phyloP scores from a whole-genome alignment of 2,888 invertebrate genomes.

The Ganaspis brasiliensis region DNA sequence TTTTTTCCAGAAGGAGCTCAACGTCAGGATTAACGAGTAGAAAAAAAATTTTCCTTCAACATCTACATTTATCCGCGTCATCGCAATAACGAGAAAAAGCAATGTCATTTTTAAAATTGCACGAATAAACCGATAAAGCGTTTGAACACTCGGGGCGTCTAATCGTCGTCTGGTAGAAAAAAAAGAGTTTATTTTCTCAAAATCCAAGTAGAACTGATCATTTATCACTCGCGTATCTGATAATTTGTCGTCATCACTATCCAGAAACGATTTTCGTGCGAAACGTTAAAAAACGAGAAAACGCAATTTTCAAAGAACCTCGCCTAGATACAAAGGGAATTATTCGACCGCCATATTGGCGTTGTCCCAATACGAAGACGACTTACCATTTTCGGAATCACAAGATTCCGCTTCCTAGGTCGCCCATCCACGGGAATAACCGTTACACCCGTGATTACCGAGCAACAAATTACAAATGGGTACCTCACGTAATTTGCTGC shows the following conservation, averaged over 20 bases:
- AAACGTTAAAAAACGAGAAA: background rate
- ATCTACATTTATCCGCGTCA: conserved; percentile 3
- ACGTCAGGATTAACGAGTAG: conserved; percentile 37
- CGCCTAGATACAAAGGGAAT: conserved; percentile 72
- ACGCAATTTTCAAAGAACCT: conserved; percentile 6
- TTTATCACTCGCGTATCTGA: conserved; percentile 4
- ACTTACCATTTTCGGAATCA: conserved; percentile 87
- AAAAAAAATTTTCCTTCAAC: conserved; percentile 37
- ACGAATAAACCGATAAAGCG: conserved; percentile 44
- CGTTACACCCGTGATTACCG: conserved; percentile 79
- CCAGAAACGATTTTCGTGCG: background rate
- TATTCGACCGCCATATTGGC: conserved; percentile 82
- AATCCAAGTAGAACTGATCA: background rate
- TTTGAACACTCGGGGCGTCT: conserved; percentile 42
- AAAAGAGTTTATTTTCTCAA: conserved; percentile 3
- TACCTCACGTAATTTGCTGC: conserved; percentile 82
- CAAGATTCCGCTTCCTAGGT: conserved; percentile 83
- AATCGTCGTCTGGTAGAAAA: conserved; percentile 6
- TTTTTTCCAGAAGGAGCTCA: conserved; percentile 56
- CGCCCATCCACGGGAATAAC: conserved; percentile 83
- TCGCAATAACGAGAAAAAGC: conserved; percentile 11
- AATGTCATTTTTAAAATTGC: conserved; percentile 42
- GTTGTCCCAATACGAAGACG: conserved; percentile 79
- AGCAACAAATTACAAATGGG: conserved; percentile 81
- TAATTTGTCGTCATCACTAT: background rate